Conservation (phyloP, 2,888 invertebrate genomes). For the Drosophila demipolita region DNA sequence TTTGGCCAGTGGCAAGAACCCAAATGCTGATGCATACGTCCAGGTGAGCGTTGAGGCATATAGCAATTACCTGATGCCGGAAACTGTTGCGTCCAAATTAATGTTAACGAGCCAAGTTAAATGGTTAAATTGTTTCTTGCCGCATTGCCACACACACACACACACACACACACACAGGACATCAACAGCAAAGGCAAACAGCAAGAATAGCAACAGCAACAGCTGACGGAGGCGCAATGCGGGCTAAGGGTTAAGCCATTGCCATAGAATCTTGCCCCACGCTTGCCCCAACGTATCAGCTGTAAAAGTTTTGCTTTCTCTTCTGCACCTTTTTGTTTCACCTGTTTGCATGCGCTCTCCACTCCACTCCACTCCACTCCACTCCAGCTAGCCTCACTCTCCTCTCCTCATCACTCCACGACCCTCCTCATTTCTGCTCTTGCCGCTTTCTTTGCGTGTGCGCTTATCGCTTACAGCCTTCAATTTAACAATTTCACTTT, state of each 20-base stretch:
- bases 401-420: conserved; percentile 27
- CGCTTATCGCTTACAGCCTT: conserved; percentile 64
- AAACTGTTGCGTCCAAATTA: conserved; percentile 61
- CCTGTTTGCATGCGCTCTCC: conserved; percentile 12
- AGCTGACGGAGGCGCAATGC: conserved; percentile 27
- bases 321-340: conserved; percentile 42
- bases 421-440: conserved; percentile 24
- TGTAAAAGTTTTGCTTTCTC: conserved; percentile 51
- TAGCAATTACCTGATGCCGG: conserved; percentile 49
- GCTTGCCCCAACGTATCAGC: conserved; percentile 46
- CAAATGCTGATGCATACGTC: conserved; percentile 4
- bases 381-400: conserved; percentile 14
- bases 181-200: conserved; percentile 2
- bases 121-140: conserved; percentile 66
- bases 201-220: conserved; percentile 3
- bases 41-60: conserved; percentile 25
- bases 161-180: conserved; percentile 4
- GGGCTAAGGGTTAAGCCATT: conserved; percentile 47
- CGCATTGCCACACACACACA: conserved; percentile 30
- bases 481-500: conserved; percentile 68
- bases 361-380: conserved; percentile 27
- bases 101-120: conserved; percentile 70
- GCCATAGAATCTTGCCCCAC: conserved; percentile 22
- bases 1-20: conserved; percentile 38
- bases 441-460: conserved; percentile 26